Base-by-base conservation (phyloP, 1,140 invertebrate species). In the Brachionus sp. region DNA sequence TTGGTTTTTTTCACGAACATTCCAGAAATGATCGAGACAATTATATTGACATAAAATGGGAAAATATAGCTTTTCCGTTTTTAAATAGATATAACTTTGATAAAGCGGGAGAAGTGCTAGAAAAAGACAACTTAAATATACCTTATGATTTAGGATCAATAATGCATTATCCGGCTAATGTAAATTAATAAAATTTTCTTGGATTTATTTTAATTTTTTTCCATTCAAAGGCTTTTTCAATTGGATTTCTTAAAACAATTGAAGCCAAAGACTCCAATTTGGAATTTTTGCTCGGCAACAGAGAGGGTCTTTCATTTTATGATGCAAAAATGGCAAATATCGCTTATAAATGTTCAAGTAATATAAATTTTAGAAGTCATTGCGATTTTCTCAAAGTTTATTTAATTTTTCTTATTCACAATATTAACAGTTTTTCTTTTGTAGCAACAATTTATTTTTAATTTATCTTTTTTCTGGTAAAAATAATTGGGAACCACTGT, bases 1-100 rank as follows among this genome's bases (percentile, higher is more conserved):
- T 88, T 12, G 88, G 88, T 7, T 88, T 88, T 84, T 88, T 85
- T 86, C 88, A 88, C 75, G 89, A 89, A 39, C 88, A 89, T 84
- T 86, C 86, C 46, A 77, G 88, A 57, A 86, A 86, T 23, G 87
- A 88, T 78, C 82, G 88, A 13, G 88, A 89, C 75, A 84, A 85
- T 44, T 84, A 85, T 82, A 85, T 89, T 50, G 86, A 84, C 16
- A 88, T 88, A 23, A 86, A 87, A 53, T 88, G 86, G 86, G 85
- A 85, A 62, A 88, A 87, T 78, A 87, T 89, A 33, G 77, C 85
- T 5, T 33, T 29, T 42, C 42, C 44, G 16, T 23, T 35, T 77
- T 78, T 77, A 7, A 80, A 62, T 62, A 57, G 42, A 16, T 37
- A 19, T 12, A 83, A 83, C 46, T 64, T 66, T 39, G 42, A 75